These are phyloP conservation scores for Zeugodacus cucurbitae DNA, from an alignment of 1,140 invertebrate species.

Conservation along the genomic window DNA sequence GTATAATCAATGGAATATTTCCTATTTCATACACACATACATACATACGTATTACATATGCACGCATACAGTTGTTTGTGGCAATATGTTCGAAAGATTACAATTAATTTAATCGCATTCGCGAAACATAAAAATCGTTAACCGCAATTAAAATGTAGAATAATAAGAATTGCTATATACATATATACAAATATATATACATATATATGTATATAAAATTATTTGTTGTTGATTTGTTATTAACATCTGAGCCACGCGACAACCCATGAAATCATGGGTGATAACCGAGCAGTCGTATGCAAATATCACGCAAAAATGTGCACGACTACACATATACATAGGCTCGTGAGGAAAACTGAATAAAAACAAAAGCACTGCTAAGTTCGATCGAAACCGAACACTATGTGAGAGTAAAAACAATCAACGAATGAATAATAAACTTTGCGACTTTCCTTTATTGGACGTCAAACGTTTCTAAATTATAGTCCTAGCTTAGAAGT, in stretches of 20 bases:
- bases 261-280: background rate
- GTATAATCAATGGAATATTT: too few relatives aligned
- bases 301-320: background rate
- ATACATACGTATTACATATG: background rate
- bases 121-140: background rate
- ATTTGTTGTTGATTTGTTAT: background rate
- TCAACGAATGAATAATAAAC: too few relatives aligned
- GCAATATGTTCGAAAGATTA: background rate
- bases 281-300: background rate
- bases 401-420: too few relatives aligned
- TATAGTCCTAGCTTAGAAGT: too few relatives aligned
- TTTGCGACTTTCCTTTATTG: too few relatives aligned
- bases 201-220: too few relatives aligned
- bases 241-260: background rate
- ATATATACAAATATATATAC: too few relatives aligned
- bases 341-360: background rate
- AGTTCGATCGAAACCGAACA: too few relatives aligned
- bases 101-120: too few relatives aligned
- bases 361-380: too few relatives aligned
- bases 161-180: background rate
- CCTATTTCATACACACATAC: background rate
- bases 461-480: too few relatives aligned
- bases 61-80: background rate
- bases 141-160: background rate
- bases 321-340: background rate